A percentile compares a stretch with the other conserved stretches of the same genome.
These are phyloP conservation scores for Lacanobia oleracea DNA, from an alignment of 2,888 invertebrate genomes.

Conservation along the genomic window DNA sequence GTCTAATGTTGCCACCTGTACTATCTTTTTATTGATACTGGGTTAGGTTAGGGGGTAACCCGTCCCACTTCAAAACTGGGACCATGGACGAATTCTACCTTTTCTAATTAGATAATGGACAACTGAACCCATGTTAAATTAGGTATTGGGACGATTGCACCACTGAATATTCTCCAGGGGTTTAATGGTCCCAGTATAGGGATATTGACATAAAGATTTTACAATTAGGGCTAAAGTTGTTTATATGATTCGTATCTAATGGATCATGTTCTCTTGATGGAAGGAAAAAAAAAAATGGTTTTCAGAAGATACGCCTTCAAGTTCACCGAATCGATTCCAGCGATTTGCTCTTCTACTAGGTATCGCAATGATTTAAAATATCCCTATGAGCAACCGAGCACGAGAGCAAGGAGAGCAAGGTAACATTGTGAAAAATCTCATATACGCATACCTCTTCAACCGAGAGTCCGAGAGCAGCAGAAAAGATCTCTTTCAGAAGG, in stretches of 20 bases:
- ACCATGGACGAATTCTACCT: no score
- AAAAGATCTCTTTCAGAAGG: slow-evolving; percentile 92
- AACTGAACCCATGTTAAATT: no score
- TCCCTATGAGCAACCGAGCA: background rate
- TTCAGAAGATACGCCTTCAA: background rate
- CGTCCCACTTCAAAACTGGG: no score
- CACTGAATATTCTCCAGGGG: no score
- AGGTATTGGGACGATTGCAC: no score
- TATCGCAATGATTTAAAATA: background rate
- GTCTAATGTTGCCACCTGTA: background rate
- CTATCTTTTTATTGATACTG: no score
- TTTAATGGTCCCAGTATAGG: no score
- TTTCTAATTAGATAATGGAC: no score
- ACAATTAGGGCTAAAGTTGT: no score
- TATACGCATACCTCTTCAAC: slow-evolving; percentile 91
- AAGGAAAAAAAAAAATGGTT: background rate
- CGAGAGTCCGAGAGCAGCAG: slow-evolving; percentile 93
- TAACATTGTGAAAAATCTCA: background rate
- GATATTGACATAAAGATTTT: no score
- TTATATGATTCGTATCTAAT: no score
- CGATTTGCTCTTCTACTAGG: background rate
- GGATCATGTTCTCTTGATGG: background rate
- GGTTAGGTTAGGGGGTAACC: no score
- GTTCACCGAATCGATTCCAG: background rate
- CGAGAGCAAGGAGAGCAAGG: background rate